Evolutionary conservation across 2,797 vertebrate species (phyloP), one percentile per base, ranked within the genome.

Genomic region (Danionella dracula): DNA sequence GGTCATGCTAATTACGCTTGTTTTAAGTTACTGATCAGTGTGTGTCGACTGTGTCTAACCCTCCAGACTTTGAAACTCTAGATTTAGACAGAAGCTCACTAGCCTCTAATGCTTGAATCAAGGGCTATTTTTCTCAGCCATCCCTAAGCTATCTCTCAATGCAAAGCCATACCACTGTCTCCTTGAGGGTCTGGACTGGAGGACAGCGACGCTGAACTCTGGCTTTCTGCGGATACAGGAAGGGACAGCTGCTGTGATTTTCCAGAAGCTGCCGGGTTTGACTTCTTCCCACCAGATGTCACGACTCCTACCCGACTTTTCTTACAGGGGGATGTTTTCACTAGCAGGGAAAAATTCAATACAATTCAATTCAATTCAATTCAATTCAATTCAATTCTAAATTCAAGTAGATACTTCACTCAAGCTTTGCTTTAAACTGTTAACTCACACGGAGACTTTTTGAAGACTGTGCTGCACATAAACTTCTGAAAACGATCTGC

Each of bases 401-500:
- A n/a, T n/a, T n/a, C n/a, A n/a, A n/a, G n/a, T n/a, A n/a, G n/a
- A n/a, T n/a, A n/a, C n/a, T n/a, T n/a, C 48, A 2, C 4, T 34
- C 20, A 51, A 3, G 21, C 9, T 11, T n/a, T n/a, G n/a, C n/a
- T n/a, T 31, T 1, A 1, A 42, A n/a, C 15, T 9, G 3, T 27
- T 50, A 12, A 89, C 91, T 90, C 81, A 97, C 96, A 10, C 4
- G 80, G 69, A 16, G 89, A 81, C 69, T 90, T 96, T 79, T 67
- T 95, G 84, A 99, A 99, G 8, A 92, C 94, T 0, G 80, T 85
- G 68, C 21, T 88, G 82, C 93, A 95, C 94, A 99, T 98, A 84
- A 98, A 97, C 61, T 80, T 92, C 60, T 94, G 92, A 83, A 99
- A 99, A 11, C 96, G 84, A 0, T 98, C 96, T 0, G 95, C 93